Evolutionary conservation across 2,888 invertebrate species (phyloP).

Genomic region (Ectemnius cavifrons): DNA sequence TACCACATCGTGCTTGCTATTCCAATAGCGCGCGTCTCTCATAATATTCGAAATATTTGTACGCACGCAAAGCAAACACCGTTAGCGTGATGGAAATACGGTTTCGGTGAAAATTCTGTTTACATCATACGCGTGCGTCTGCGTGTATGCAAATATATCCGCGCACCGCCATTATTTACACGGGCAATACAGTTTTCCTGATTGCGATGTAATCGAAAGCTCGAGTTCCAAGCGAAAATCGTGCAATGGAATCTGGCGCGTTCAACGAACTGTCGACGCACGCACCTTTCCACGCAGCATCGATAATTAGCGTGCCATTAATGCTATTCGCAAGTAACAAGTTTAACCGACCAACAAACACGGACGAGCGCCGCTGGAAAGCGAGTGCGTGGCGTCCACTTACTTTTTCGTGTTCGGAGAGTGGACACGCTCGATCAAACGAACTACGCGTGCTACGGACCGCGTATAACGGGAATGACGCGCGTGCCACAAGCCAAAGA

Average conservation of each 20-base stretch:
- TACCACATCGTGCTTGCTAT: too few species aligned
- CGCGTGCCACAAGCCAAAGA: constrained; percentile 15
- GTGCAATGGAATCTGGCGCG: constrained; percentile 18
- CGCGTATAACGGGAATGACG: not conserved
- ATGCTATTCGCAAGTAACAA: constrained; percentile 43
- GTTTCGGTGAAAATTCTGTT: too few species aligned
- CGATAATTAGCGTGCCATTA: constrained; percentile 36
- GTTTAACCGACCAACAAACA: constrained; percentile 34
- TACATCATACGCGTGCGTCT: too few species aligned
- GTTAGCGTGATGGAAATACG: too few species aligned
- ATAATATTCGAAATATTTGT: too few species aligned
- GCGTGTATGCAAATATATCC: too few species aligned
- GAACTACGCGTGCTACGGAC: not conserved
- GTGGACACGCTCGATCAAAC: too few species aligned
- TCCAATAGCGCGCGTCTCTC: too few species aligned
- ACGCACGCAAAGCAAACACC: too few species aligned
- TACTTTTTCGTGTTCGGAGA: constrained; percentile 22
- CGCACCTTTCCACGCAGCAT: constrained; percentile 24
- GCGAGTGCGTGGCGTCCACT: constrained; percentile 14
- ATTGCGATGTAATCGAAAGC: not conserved
- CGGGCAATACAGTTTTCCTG: not conserved
- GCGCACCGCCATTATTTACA: not conserved
- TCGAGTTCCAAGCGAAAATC: constrained; percentile 8
- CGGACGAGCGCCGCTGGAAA: constrained; percentile 18
- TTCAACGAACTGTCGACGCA: constrained; percentile 37